Percentiles rank a stretch among this genome's conserved stretches.
phyloP scores from a whole-genome alignment of 1,140 invertebrate genomes.

The Gryon sp. region DNA sequence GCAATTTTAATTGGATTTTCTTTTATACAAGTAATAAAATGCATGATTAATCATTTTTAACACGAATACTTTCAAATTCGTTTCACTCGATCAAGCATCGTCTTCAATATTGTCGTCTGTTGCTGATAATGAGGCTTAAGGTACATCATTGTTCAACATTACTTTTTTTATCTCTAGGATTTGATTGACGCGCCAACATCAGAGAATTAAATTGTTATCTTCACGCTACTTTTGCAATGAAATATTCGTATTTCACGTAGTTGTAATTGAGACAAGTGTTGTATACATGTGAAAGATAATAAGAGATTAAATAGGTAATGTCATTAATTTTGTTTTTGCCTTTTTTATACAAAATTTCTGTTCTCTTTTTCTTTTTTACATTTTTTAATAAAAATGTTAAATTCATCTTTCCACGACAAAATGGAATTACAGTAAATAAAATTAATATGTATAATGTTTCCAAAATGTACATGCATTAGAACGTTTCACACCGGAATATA shows the following conservation, averaged over 20 bases:
- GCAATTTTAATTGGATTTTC: too few species aligned
- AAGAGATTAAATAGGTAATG: too few species aligned
- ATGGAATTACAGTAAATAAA: background rate
- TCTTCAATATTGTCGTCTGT: background rate
- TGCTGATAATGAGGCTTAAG: conserved; percentile 3
- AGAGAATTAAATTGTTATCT: conserved; percentile 25
- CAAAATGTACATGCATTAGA: background rate
- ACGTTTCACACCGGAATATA: background rate
- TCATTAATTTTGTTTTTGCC: too few species aligned
- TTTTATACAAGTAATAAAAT: too few species aligned
- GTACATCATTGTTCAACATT: conserved; percentile 5
- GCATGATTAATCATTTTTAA: too few species aligned
- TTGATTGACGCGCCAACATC: conserved; percentile 17
- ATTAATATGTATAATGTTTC: background rate
- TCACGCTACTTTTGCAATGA: background rate
- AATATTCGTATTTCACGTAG: conserved; percentile 8
- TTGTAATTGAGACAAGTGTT: conserved; percentile 4
- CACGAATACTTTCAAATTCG: background rate
- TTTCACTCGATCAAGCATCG: background rate
- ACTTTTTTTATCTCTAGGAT: conserved; percentile 11
- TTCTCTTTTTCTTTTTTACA: too few species aligned
- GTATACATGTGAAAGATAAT: background rate
- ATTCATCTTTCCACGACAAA: background rate
- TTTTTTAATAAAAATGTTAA: too few species aligned
- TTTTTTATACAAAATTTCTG: too few species aligned